These are phyloP conservation scores for Diorhabda elongata DNA, from an alignment of 1,140 invertebrate species.

Conservation along the genomic window DNA sequence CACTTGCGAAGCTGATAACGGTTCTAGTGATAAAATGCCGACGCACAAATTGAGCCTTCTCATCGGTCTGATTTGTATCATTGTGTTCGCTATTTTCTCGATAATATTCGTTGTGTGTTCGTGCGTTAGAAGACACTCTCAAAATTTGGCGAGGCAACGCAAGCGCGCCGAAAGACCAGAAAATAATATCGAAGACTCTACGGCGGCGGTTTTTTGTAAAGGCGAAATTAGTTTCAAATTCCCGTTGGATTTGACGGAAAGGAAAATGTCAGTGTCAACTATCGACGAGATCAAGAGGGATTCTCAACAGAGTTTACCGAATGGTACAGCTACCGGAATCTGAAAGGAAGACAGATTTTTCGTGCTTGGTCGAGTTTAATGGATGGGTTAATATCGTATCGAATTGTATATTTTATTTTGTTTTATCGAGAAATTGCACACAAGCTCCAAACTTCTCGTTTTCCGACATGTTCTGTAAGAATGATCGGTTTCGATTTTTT, in stretches of 20 bases:
- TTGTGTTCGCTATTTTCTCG: slow-evolving; percentile 40
- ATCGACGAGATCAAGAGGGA: slow-evolving; percentile 46
- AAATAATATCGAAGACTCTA: slow-evolving; percentile 29
- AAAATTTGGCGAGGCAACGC: slow-evolving; percentile 20
- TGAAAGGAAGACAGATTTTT: slow-evolving; percentile 25
- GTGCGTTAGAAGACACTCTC: slow-evolving; percentile 35
- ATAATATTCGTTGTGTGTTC: slow-evolving; percentile 43
- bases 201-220: slow-evolving; percentile 44
- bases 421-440: too few relatives aligned
- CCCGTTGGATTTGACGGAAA: slow-evolving; percentile 44
- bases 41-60: slow-evolving; percentile 34
- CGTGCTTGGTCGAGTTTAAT: background rate
- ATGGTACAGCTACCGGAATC: slow-evolving; percentile 39
- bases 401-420: too few relatives aligned
- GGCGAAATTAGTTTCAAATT: slow-evolving; percentile 48
- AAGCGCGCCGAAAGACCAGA: slow-evolving; percentile 34
- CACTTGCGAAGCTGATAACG: slow-evolving; percentile 30
- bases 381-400: too few relatives aligned
- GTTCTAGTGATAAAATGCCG: slow-evolving; percentile 9
- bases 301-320: slow-evolving; percentile 35
- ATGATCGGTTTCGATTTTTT: too few relatives aligned
- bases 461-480: too few relatives aligned
- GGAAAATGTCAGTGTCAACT: slow-evolving; percentile 42
- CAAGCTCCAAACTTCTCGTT: too few relatives aligned
- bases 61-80: slow-evolving; percentile 35